Base-by-base conservation (phyloP, 2,113 vertebrate species). In the Aspidoscelis tigris region DNA sequence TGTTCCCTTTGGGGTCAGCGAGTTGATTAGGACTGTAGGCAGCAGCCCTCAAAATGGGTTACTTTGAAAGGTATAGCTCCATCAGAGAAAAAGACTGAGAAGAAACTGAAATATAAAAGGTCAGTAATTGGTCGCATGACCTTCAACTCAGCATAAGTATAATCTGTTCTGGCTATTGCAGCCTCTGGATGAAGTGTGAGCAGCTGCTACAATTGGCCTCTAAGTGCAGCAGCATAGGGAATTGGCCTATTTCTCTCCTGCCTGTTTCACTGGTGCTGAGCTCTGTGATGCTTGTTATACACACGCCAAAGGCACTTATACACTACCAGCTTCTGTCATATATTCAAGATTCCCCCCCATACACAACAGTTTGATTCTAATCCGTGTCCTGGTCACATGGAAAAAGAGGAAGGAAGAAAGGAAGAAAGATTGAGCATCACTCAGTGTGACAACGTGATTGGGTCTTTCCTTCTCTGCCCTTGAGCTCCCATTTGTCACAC, bases 391-490 rank as follows among this genome's bases (percentile, higher is more conserved):
- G 70, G n/a, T 73, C 58, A 78, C n/a, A 50, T 10, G 78, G 22
- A 72, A 22, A 21, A 44, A 61, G 14, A 61, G 14, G 58, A 61
- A 69, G 43, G 33, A 74, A 80, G 69, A 50, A 61, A 61, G 14
- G 14, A 61, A 61, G 14, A 61, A 18, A 61, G 18, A 61, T 61
- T 61, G 58, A 44, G 73, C 10, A 50, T 78, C 64, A 41, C 76
- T 58, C 76, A 79, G 68, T 65, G 44, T 73, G 76, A 84, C 69
- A 50, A 73, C 22, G 43, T 72, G 76, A 71, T 72, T 50, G 41
- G 83, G 68, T 68, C 41, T 78, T 78, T 78, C 53, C 68, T 50
- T 78, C 41, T 65, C 68, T 84, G 65, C 6, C 20, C 69, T 73
- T 71, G 86, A 26, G 0, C 24, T n/a, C 0, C 0, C 0, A 6